Evolutionary conservation across 2,113 vertebrate genomes (phyloP).

Genomic region (Hyperopisus bebe): DNA sequence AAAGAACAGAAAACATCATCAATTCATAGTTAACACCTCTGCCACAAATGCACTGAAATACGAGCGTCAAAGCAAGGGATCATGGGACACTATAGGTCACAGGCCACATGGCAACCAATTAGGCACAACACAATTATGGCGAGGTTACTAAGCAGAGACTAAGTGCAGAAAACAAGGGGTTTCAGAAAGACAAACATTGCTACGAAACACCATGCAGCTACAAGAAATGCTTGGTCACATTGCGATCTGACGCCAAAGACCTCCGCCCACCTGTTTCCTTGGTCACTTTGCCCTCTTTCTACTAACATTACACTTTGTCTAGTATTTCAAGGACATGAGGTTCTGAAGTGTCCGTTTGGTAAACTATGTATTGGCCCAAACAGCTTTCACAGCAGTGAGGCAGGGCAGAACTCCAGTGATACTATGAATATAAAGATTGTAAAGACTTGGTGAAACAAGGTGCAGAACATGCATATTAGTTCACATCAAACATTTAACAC

Average conservation of each 20-base stretch:
- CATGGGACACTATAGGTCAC: background rate
- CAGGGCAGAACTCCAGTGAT: background rate
- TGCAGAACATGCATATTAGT: background rate
- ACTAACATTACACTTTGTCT: background rate
- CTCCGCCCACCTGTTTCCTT: background rate
- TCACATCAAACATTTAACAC: background rate
- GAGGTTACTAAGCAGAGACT: background rate
- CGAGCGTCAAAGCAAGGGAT: no score
- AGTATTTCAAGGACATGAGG: background rate
- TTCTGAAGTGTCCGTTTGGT: background rate
- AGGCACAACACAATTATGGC: background rate
- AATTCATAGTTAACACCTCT: no score
- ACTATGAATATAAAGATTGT: background rate
- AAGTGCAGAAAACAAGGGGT: background rate
- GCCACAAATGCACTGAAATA: no score
- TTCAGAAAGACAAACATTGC: background rate
- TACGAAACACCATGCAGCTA: background rate
- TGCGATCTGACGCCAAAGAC: background rate
- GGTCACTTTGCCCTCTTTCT: background rate
- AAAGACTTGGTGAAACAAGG: background rate
- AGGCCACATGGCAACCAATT: background rate
- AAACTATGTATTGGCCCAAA: background rate
- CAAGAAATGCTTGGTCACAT: background rate
- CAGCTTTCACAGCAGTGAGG: background rate
- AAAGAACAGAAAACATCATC: no score